A percentile compares a stretch with the other conserved stretches of the same genome.
These are phyloP conservation scores for Euleptes europaea DNA, from an alignment of 2,113 vertebrate genomes.

Conservation along the genomic window DNA sequence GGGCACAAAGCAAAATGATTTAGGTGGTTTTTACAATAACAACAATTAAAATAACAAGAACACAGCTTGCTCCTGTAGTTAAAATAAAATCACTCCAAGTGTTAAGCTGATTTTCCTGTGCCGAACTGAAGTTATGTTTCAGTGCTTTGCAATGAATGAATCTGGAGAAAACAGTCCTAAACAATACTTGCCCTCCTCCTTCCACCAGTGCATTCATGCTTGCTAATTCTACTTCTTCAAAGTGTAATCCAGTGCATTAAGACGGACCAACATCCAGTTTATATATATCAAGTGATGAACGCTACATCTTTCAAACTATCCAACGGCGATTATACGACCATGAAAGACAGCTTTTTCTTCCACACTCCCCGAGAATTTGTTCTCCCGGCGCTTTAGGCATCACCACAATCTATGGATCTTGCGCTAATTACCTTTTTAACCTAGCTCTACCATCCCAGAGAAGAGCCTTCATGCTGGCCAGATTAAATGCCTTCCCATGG, in stretches of 20 bases:
- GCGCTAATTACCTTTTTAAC: no score
- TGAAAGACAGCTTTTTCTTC: no score
- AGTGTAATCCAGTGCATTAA: background rate
- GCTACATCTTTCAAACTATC: no score
- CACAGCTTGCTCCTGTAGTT: background rate
- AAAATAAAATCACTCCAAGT: conserved; percentile 12
- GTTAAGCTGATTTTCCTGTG: background rate
- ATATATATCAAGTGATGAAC: no score
- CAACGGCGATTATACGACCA: no score
- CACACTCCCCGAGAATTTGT: no score
- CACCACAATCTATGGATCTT: no score
- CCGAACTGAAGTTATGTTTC: conserved; percentile 17
- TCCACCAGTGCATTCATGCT: background rate
- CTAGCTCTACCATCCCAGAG: no score
- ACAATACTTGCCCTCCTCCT: background rate
- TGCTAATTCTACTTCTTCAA: background rate
- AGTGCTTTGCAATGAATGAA: background rate
- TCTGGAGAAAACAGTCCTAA: background rate
- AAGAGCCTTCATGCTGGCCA: no score
- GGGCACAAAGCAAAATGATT: conserved; percentile 13
- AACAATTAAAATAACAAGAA: conserved; percentile 37
- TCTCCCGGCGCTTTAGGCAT: no score
- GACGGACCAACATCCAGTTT: background rate
- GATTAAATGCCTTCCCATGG: no score
- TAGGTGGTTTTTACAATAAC: conserved; percentile 20